phyloP scores from a whole-genome alignment of 2,113 vertebrate genomes.

The Ginglymostoma cirratum region DNA sequence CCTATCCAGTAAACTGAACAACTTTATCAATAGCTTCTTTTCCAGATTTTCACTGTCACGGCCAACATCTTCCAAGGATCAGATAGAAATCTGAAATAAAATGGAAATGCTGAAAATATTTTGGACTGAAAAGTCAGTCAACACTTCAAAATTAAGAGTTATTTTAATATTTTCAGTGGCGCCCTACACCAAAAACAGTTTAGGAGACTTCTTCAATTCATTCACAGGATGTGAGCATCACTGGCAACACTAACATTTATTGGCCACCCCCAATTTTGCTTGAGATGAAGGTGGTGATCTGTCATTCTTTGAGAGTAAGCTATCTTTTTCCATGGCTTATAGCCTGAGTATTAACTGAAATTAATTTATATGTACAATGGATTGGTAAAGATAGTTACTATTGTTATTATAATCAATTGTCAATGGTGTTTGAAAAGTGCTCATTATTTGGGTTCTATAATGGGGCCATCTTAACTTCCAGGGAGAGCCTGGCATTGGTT shows the following conservation, averaged over 20 bases:
- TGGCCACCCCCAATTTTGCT: no score
- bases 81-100: background rate
- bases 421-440: background rate
- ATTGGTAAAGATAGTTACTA: background rate
- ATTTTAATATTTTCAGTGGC: background rate
- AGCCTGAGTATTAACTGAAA: background rate
- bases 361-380: background rate
- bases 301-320: no score
- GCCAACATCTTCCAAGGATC: background rate
- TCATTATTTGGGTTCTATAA: background rate
- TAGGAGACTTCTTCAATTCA: background rate
- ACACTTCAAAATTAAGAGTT: background rate
- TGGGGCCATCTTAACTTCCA: slow-evolving; percentile 43
- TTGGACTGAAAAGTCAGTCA: background rate
- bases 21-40: background rate
- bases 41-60: background rate
- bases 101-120: background rate
- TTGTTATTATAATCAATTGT: background rate
- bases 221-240: no score
- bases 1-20: background rate
- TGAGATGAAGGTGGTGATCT: no score
- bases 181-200: background rate
- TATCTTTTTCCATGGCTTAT: no score
- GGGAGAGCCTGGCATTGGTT: slow-evolving; percentile 77
- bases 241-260: no score